phyloP scores from a whole-genome alignment of 2,888 invertebrate species.

The Diachrysia chrysitis region DNA sequence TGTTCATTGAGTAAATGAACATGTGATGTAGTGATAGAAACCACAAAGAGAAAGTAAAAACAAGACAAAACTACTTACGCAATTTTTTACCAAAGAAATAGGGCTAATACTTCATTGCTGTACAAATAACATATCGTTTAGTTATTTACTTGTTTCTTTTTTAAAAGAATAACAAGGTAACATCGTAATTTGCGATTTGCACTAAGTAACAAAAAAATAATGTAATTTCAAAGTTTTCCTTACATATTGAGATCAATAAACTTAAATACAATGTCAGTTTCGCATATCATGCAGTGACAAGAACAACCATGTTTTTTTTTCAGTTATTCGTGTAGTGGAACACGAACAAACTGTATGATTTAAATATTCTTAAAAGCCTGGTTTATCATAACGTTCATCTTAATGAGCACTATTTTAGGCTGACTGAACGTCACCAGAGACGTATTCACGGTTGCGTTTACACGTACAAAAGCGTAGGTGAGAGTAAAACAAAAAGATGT shows the following conservation, averaged over 20 bases:
- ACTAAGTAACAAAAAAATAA: too few relatives aligned
- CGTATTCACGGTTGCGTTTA: constrained; percentile 63
- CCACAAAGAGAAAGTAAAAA: constrained; percentile 44
- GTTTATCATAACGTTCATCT: constrained; percentile 66
- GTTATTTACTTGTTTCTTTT: not conserved
- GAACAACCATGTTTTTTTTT: constrained; percentile 5
- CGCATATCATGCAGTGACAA: not conserved
- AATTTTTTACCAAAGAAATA: not conserved
- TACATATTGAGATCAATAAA: not conserved
- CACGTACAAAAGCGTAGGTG: constrained; percentile 68
- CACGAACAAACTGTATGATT: constrained; percentile 16
- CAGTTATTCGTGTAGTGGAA: constrained; percentile 7
- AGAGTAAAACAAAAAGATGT: constrained; percentile 71
- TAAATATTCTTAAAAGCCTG: constrained; percentile 28
- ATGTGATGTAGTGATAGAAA: constrained; percentile 24
- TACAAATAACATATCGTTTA: not conserved
- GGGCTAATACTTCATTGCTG: not conserved
- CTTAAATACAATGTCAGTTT: not conserved
- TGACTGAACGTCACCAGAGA: constrained; percentile 68
- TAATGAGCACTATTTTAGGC: constrained; percentile 74
- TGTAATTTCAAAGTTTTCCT: not conserved
- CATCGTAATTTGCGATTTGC: too few relatives aligned
- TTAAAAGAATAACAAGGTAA: too few relatives aligned
- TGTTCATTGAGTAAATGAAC: constrained; percentile 52
- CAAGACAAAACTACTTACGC: constrained; percentile 22